Evolutionary conservation across 1,140 invertebrate genomes (phyloP).

Genomic region (Heterodera schachtii): DNA sequence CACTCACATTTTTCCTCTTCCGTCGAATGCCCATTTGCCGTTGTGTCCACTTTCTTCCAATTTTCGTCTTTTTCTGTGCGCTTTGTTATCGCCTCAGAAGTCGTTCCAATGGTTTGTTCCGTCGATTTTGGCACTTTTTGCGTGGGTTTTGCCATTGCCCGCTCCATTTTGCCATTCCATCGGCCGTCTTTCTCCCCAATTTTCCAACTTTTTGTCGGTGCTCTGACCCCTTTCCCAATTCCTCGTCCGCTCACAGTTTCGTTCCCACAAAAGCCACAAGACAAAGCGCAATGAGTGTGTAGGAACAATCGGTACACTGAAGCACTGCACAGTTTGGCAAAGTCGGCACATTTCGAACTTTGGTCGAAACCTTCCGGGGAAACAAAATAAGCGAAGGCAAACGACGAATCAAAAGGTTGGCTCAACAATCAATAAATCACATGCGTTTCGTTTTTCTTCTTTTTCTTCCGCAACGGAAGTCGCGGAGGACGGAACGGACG

Average conservation of each 20-base stretch:
- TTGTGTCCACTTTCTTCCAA: background rate
- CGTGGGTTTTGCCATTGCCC: background rate
- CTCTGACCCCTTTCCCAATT: background rate
- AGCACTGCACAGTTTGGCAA: background rate
- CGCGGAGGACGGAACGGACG: no score
- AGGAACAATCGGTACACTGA: conserved; percentile 1
- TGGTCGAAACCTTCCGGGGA: background rate
- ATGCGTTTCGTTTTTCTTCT: background rate
- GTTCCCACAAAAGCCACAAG: background rate
- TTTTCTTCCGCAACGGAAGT: background rate
- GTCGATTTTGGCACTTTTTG: background rate
- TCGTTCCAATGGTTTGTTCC: background rate
- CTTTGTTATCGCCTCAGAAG: background rate
- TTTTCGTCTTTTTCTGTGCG: background rate
- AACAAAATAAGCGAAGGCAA: background rate
- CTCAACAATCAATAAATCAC: background rate
- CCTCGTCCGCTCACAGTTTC: background rate
- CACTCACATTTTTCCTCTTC: background rate
- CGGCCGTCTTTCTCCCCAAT: background rate
- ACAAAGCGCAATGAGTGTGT: background rate
- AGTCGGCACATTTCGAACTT: background rate
- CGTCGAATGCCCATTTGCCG: background rate
- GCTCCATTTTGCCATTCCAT: background rate
- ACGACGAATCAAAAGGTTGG: background rate
- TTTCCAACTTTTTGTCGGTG: background rate